These are phyloP conservation scores for Lydus trimaculatus DNA, from an alignment of 2,888 invertebrate genomes.

Conservation along the genomic window DNA sequence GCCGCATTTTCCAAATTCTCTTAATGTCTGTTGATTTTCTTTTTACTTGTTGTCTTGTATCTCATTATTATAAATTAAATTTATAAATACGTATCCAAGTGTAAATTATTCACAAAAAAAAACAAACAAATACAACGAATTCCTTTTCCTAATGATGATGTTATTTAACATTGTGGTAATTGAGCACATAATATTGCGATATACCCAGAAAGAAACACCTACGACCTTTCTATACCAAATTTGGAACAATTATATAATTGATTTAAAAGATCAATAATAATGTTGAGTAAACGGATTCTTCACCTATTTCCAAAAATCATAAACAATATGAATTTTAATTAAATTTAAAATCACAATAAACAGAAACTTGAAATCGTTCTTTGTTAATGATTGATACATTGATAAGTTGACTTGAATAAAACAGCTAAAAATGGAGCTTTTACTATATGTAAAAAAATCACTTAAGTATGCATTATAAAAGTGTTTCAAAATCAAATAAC, in stretches of 20 bases:
- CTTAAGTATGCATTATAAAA: too few species aligned
- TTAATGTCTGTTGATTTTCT: neutral
- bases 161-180: constrained; percentile 48
- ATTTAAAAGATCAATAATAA: constrained; percentile 14
- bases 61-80: neutral
- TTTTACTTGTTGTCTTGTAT: neutral
- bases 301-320: neutral
- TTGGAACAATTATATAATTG: constrained; percentile 49
- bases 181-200: constrained; percentile 46
- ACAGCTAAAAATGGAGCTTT: too few species aligned
- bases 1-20: constrained; percentile 7
- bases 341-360: neutral
- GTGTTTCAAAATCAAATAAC: too few species aligned
- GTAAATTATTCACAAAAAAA: neutral
- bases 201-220: constrained; percentile 47
- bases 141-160: constrained; percentile 13
- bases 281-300: neutral
- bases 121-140: neutral
- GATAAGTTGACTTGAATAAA: too few species aligned
- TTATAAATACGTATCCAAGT: too few species aligned
- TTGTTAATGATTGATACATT: neutral
- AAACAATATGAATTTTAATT: neutral
- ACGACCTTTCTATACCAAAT: constrained; percentile 50
- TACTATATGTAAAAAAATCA: too few species aligned
- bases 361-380: neutral